Conservation (phyloP, 2,888 invertebrate genomes). For the Trissonchulus latispiculum region DNA sequence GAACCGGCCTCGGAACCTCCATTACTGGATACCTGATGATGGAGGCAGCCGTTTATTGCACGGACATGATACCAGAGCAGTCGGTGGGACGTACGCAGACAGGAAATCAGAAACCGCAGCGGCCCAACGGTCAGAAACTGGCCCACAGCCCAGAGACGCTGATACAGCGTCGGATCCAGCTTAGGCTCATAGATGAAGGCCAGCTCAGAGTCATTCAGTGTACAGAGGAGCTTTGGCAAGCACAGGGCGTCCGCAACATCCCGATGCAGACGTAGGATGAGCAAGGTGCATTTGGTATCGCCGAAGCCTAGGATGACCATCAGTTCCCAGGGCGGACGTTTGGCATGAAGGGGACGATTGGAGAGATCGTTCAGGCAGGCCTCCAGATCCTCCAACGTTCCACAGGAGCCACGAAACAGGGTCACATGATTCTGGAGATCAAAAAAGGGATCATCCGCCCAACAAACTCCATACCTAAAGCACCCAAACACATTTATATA, state of each 20-base stretch:
- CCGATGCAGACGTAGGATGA: constrained; percentile 20
- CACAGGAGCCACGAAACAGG: neutral
- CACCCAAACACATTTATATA: no score
- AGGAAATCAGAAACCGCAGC: neutral
- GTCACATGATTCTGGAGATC: constrained; percentile 19
- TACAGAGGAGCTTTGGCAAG: constrained; percentile 16
- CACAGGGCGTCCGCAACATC: constrained; percentile 19
- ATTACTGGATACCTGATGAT: neutral
- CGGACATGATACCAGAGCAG: neutral
- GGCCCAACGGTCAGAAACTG: neutral
- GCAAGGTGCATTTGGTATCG: constrained; percentile 28
- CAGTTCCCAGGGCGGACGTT: constrained; percentile 53
- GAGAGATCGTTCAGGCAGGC: constrained; percentile 48
- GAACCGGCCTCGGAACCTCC: neutral
- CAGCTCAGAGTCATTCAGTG: constrained; percentile 18
- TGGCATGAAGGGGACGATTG: constrained; percentile 45
- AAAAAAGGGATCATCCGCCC: constrained; percentile 13
- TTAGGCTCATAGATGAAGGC: constrained; percentile 23
- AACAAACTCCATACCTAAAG: neutral
- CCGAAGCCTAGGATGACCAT: constrained; percentile 49
- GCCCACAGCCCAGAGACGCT: neutral
- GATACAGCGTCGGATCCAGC: constrained; percentile 6
- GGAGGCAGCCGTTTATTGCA: neutral
- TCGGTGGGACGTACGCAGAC: neutral
- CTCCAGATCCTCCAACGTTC: constrained; percentile 45